phyloP scores from a whole-genome alignment of 2,797 vertebrate genomes.

The Botia kubotai region DNA sequence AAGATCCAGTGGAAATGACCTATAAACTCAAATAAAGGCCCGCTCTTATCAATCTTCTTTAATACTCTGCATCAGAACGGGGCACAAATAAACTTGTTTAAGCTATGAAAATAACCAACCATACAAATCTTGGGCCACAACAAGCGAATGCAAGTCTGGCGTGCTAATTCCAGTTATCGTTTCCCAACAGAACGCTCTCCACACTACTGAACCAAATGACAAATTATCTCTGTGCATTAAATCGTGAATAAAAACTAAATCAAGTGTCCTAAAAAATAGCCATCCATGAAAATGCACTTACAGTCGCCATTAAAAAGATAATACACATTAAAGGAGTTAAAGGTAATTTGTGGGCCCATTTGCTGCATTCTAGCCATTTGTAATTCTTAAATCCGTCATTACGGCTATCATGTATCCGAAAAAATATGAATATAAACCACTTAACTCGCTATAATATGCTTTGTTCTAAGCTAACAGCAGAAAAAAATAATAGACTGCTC shows the following conservation, averaged over 20 bases:
- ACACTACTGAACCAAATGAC: constrained; percentile 5
- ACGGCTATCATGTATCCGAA: background rate
- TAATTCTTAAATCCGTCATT: constrained; percentile 17
- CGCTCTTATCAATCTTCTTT: constrained; percentile 75
- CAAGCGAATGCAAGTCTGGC: constrained; percentile 21
- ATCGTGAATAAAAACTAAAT: constrained; percentile 9
- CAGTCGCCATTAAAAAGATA: background rate
- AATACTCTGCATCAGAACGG: constrained; percentile 55
- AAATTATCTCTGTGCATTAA: constrained; percentile 10
- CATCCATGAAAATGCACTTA: constrained; percentile 13
- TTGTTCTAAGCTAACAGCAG: background rate
- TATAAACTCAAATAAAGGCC: constrained; percentile 66
- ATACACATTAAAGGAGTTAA: constrained; percentile 17
- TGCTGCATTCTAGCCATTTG: background rate
- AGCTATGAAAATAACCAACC: constrained; percentile 48
- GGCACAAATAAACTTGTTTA: constrained; percentile 52
- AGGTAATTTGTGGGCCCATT: background rate
- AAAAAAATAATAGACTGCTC: constrained; percentile 26
- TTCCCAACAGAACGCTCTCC: background rate
- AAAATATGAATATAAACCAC: background rate
- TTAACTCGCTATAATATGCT: constrained; percentile 8
- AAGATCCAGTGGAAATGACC: constrained; percentile 73
- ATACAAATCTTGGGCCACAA: constrained; percentile 52
- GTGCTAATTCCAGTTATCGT: constrained; percentile 31
- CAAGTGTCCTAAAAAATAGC: background rate